These are phyloP conservation scores for Phalacrocorax brasilianus DNA, from an alignment of 2,113 vertebrate genomes.

Conservation along the genomic window DNA sequence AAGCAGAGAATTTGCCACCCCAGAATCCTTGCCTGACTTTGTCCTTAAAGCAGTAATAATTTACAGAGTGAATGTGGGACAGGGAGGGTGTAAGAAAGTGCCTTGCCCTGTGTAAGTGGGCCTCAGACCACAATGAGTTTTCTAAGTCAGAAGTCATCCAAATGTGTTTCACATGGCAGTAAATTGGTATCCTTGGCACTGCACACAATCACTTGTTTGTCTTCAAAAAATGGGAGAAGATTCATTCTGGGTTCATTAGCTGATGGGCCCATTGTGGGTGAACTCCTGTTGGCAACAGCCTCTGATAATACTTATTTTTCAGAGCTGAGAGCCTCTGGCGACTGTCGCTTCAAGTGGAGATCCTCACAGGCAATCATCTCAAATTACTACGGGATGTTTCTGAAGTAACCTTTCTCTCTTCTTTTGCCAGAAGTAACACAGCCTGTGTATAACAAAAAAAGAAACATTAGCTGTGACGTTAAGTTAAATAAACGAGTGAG, in stretches of 20 bases:
- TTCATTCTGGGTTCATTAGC: neutral
- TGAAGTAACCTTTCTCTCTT: neutral
- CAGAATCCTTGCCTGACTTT: neutral
- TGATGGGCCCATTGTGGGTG: neutral
- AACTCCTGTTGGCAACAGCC: neutral
- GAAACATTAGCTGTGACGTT: neutral
- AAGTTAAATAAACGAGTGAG: neutral
- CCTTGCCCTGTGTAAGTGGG: neutral
- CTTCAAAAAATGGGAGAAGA: neutral
- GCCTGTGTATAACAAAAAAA: neutral
- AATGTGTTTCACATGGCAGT: neutral
- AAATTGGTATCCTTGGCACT: neutral
- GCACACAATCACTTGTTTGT: slow-evolving; percentile 4
- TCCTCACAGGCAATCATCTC: neutral
- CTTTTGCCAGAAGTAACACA: neutral
- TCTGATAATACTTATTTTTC: neutral
- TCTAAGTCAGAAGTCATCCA: neutral
- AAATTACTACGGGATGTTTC: neutral
- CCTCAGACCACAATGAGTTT: neutral
- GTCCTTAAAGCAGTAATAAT: neutral
- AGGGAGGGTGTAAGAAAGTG: neutral
- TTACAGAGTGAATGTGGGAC: neutral
- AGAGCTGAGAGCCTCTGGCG: neutral
- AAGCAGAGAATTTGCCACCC: neutral
- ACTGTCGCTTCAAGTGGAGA: neutral